Base-by-base conservation (phyloP, 1,140 invertebrate genomes). In the Homalodisca vitripennis region DNA sequence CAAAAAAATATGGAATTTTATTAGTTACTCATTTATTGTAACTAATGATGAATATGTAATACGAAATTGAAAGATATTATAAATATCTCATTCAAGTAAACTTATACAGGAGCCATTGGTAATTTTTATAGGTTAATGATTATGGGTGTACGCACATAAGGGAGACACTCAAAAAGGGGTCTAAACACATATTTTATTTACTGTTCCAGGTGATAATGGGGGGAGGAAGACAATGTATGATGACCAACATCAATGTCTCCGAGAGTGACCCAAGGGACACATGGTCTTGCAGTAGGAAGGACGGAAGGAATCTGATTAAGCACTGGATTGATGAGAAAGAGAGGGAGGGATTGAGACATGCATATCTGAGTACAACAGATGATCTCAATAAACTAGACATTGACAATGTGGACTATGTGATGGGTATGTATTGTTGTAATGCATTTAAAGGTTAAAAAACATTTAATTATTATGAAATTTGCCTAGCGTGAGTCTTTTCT, bases 161-260 rank as follows among this genome's bases (percentile, higher is more conserved):
- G n/a, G n/a, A n/a, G n/a, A n/a, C n/a, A n/a, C n/a, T n/a, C n/a
- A n/a, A n/a, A n/a, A n/a, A n/a, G n/a, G n/a, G n/a, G n/a, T n/a
- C n/a, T n/a, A n/a, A n/a, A n/a, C n/a, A n/a, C 29, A 64, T 20
- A 66, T 24, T 3, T 27, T 24, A 41, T 10, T 17, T 41, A 10
- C 17, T 41, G 34, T 10, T 20, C 17, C 73, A 92, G 91, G 90
- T 93, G 0, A 89, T 94, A n/a, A 86, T 95, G 84, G 93, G 93
- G 0, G 93, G 93, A 1, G 93, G 93, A 0, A 82, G 89, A 62
- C 90, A 92, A 77, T 83, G 86, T 70, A 78, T 94, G 12, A 81
- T 86, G n/a, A 84, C 86, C 0, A 83, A 88, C 73, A 80, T 82
- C 0, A 80, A 75, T 0, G 82, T 74, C 0, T 80, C 80, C 12